These are phyloP conservation scores for Cyprinodon diabolis DNA, from an alignment of 2,797 vertebrate genomes.

Conservation along the genomic window DNA sequence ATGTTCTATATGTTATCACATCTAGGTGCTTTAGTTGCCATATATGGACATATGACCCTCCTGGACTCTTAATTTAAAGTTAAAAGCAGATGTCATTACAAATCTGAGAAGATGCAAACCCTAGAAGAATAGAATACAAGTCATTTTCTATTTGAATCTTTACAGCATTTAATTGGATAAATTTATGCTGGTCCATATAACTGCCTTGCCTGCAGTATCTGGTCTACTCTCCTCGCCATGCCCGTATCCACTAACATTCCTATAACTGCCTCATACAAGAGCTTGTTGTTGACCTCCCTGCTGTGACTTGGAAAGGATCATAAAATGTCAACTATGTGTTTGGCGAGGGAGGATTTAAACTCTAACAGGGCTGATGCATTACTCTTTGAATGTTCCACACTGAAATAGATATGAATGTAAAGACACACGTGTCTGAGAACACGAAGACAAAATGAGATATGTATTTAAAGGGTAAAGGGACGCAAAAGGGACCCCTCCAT, in stretches of 20 bases:
- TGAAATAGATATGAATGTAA: slow-evolving; percentile 51
- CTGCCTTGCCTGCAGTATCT: slow-evolving; percentile 5
- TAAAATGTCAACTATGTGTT: slow-evolving; percentile 15
- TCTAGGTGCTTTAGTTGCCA: neutral
- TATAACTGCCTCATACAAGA: neutral
- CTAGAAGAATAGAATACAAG: neutral
- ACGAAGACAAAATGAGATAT: neutral
- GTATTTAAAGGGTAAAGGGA: neutral
- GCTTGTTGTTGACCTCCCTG: slow-evolving; percentile 23
- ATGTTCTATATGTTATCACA: neutral
- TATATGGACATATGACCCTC: neutral
- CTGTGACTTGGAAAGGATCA: slow-evolving; percentile 18
- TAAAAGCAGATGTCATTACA: neutral
- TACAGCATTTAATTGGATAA: neutral
- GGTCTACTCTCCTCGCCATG: neutral
- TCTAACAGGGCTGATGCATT: slow-evolving; percentile 7
- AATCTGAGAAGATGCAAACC: neutral
- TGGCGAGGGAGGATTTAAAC: neutral
- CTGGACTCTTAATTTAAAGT: neutral
- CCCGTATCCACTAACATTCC: slow-evolving; percentile 8
- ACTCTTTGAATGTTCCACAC: slow-evolving; percentile 25
- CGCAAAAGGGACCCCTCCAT: neutral
- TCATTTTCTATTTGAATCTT: neutral
- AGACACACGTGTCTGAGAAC: slow-evolving; percentile 16
- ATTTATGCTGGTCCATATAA: slow-evolving; percentile 15